Evolutionary conservation across 2,797 vertebrate species (phyloP).

Genomic region (Pangasius mekongensis): DNA sequence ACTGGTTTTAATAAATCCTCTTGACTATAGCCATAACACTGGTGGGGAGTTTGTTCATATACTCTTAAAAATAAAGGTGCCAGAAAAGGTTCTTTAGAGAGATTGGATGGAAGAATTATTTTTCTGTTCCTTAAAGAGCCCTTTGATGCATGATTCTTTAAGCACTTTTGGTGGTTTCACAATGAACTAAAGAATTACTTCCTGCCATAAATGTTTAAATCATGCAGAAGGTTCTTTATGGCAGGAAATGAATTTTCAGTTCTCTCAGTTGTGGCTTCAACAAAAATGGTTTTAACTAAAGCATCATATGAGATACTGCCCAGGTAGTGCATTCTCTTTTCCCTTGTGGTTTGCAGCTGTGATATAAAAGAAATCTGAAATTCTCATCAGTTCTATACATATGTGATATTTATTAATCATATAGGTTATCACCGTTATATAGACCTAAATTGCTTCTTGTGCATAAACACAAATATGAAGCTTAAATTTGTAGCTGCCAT

Average conservation of each 20-base stretch:
- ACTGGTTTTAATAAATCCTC: neutral
- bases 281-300: constrained; percentile 9
- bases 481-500: neutral
- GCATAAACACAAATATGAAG: neutral
- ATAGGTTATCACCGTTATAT: neutral
- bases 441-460: neutral
- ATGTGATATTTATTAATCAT: neutral
- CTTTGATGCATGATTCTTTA: neutral
- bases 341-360: neutral
- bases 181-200: neutral
- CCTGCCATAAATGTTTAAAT: neutral
- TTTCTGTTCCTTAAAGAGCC: constrained; percentile 4
- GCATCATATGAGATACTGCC: neutral
- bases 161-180: neutral
- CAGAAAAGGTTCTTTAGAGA: constrained; percentile 12
- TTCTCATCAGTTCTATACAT: neutral
- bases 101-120: constrained; percentile 6
- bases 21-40: neutral
- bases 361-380: neutral
- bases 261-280: neutral
- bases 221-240: neutral
- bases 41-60: neutral
- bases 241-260: neutral
- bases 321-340: neutral
- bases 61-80: constrained; percentile 8